Evolutionary conservation across 2,113 vertebrate species (phyloP), one percentile per base, ranked within the genome.

Genomic region (Urocolius indicus): DNA sequence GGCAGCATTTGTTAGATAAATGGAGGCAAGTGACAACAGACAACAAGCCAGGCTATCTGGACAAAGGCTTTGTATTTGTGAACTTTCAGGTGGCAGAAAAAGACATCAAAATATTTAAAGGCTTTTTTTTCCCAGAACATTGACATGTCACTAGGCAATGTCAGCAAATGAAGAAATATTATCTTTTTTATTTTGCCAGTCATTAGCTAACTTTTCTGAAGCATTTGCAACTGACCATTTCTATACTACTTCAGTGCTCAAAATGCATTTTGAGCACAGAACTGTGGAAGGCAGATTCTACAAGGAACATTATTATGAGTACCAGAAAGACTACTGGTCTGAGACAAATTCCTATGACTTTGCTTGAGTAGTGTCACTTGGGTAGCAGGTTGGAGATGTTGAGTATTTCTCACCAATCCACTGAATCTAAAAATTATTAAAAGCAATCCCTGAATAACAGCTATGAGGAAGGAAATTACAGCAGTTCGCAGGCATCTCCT

Each of bases 1-100:
- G 90, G 83, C 68, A 93, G 57, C 48, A 89, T 90, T 84, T 90
- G 59, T 81, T 84, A 90, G 93, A 90, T 92, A 92, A 95, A 87
- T 61, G 66, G 86, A 90, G 90, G 48, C 72, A 84, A 79, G 83
- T 75, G 89, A 95, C 90, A 95, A 84, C 0, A 88, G 83, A 79
- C 55, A 92, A 88, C 36, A 77, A 92, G 61, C 76, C 92, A 84
- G 46, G 63, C 38, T 94, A 58, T 51, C 90, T 77, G 48, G 34
- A 32, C 46, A 81, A 80, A 90, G 76, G 54, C 52, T 83, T 38
- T 46, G 82, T 49, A 88, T 46, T 34, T 66, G 54, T 80, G 67
- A 77, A 85, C 52, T 90, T 92, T 27, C 32, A 92, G 46, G 38
- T 90, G 79, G 69, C 65, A 85, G 67, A 59, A 94, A 84, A 86